Base-by-base conservation (phyloP, 37 sponge, comb jelly and placozoan species). In the Spongilla lacustris region DNA sequence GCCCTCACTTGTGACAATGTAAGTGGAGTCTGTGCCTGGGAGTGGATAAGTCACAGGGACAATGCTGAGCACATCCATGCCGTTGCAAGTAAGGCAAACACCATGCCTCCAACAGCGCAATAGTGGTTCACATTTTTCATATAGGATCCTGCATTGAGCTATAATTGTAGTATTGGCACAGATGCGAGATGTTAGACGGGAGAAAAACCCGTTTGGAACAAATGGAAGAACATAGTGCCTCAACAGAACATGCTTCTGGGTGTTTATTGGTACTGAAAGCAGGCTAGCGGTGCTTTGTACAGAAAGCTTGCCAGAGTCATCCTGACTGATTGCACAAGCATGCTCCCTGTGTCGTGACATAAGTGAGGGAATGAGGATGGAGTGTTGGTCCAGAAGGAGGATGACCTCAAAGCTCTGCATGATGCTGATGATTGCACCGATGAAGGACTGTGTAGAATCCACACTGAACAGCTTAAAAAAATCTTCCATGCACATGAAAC, bases 391-490 rank as follows among this genome's bases (percentile, higher is more conserved):
- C 48, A 93, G 80, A 21, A 75, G 67, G 22, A 96, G 74, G 11
- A 95, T 76, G n/a, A 96, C 92, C 41, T 96, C 96, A 77, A 96
- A 96, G 23, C 85, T 90, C 69, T 91, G 88, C 96, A 96, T 89
- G 73, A 96, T 72, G 24, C 58, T 79, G 33, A 92, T 73, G 78
- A 89, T 71, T 12, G 89, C 88, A 2, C 12, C 23, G 33, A 58
- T 71, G 36, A 70, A 30, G 13, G 33, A 29, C 29, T 36, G 23
- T 6, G 68, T 22, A 24, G 33, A 67, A 41, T 28, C 70, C 12
- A 58, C 67, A 6, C 29, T 41, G 37, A 88, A 85, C 25, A 94
- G 80, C 76, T 36, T 73, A 13, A 67, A 0, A 36, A 91, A 75
- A 31, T 72, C 74, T 19, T 73, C 36, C 50, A 76, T 48, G 6